These are phyloP conservation scores for Cephus runcator DNA, from an alignment of 2,888 invertebrate genomes.

Conservation along the genomic window DNA sequence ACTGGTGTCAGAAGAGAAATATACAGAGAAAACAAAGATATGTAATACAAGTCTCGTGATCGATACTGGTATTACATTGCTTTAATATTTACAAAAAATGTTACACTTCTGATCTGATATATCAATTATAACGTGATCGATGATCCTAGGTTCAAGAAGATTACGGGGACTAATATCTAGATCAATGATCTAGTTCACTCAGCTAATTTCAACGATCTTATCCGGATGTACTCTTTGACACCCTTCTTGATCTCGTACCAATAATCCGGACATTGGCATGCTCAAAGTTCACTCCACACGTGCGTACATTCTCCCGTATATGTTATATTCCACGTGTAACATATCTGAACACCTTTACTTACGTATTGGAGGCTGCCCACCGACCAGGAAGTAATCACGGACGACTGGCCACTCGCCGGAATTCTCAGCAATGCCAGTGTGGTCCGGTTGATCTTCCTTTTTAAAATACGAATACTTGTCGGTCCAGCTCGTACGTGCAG, in stretches of 20 bases:
- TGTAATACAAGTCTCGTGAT: neutral
- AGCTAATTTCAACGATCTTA: neutral
- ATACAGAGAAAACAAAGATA: neutral
- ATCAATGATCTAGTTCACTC: neutral
- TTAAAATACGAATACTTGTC: neutral
- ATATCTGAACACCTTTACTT: neutral
- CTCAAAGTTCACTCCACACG: neutral
- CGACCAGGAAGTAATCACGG: conserved; percentile 53
- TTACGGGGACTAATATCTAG: neutral
- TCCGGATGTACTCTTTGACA: neutral
- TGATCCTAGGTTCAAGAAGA: neutral
- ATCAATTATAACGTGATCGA: neutral
- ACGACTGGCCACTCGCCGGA: conserved; percentile 46
- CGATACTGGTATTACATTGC: neutral
- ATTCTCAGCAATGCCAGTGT: conserved; percentile 36
- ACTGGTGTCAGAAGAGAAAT: neutral
- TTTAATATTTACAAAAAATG: neutral
- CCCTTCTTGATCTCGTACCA: neutral
- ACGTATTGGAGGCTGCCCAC: conserved; percentile 25
- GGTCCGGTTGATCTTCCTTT: neutral
- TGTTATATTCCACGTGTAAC: neutral
- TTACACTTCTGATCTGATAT: neutral
- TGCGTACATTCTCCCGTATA: neutral
- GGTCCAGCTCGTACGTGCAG: neutral
- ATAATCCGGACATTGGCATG: neutral